Percentiles rank a stretch among this genome's conserved stretches.
Evolutionary conservation across 2,113 vertebrate species (phyloP).

Genomic region (Corythornis vintsioides): DNA sequence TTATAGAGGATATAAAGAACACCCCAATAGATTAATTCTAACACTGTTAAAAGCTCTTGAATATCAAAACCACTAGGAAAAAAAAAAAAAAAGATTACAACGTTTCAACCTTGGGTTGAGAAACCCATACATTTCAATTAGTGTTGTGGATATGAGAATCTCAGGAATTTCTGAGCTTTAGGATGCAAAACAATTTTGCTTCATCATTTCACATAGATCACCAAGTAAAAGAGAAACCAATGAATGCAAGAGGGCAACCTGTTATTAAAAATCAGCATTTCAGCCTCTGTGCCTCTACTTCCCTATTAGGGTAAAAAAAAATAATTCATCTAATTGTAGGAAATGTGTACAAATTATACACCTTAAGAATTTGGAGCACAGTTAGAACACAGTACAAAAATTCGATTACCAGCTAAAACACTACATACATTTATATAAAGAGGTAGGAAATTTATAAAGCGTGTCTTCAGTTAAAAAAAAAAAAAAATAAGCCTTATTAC

Average conservation of each 20-base stretch:
- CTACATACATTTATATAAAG: neutral
- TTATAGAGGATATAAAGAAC: neutral
- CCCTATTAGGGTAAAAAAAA: neutral
- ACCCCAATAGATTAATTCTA: neutral
- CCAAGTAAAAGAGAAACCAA: neutral
- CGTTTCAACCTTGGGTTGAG: neutral
- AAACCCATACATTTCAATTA: neutral
- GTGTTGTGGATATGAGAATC: fast-evolving
- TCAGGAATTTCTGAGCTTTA: neutral
- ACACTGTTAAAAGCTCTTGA: neutral
- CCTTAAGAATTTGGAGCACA: neutral
- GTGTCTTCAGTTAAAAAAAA: no score
- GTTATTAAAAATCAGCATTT: neutral
- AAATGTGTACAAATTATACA: neutral
- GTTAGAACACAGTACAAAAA: neutral
- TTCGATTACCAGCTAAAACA: neutral
- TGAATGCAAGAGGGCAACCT: neutral
- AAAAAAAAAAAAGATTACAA: neutral
- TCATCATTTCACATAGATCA: neutral
- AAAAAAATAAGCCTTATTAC: neutral
- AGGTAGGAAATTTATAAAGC: neutral
- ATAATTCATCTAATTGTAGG: neutral
- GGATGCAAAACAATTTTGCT: neutral
- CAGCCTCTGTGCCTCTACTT: neutral
- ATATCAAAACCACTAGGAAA: neutral